phyloP scores from a whole-genome alignment of 2,113 vertebrate species.

The Chrysochloris asiatica region DNA sequence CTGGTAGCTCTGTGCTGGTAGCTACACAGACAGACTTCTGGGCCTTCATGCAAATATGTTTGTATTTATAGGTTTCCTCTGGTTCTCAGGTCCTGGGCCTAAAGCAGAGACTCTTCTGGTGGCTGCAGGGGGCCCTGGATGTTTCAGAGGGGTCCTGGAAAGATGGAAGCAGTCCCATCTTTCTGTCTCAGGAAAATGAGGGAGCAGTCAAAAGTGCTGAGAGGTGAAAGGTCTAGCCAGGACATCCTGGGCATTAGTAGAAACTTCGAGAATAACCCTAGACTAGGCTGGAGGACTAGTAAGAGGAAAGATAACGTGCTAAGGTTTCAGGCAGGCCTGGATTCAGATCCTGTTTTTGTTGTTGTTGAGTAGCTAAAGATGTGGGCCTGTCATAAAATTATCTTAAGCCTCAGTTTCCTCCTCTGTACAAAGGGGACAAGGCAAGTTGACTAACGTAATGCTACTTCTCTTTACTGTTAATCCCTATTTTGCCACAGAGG shows the following conservation, averaged over 20 bases:
- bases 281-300: not conserved
- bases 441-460: not conserved
- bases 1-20: not conserved
- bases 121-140: not conserved
- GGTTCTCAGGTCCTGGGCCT: not conserved
- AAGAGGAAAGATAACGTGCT: not conserved
- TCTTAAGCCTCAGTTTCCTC: not conserved
- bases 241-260: not conserved
- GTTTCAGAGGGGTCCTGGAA: not conserved
- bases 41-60: conserved; percentile 66
- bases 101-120: not conserved
- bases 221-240: not conserved
- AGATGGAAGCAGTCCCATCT: not conserved
- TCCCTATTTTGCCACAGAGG: not conserved
- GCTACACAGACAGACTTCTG: not conserved
- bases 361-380: not conserved
- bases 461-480: not conserved
- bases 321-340: not conserved
- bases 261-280: not conserved
- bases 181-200: not conserved
- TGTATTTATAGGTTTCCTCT: conserved; percentile 63
- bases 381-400: not conserved
- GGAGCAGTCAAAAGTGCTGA: not conserved
- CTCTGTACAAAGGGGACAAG: not conserved
- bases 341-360: conserved; percentile 6